phyloP scores from a whole-genome alignment of 1,140 invertebrate genomes.

The silkworm (Bombyx mori) region DNA sequence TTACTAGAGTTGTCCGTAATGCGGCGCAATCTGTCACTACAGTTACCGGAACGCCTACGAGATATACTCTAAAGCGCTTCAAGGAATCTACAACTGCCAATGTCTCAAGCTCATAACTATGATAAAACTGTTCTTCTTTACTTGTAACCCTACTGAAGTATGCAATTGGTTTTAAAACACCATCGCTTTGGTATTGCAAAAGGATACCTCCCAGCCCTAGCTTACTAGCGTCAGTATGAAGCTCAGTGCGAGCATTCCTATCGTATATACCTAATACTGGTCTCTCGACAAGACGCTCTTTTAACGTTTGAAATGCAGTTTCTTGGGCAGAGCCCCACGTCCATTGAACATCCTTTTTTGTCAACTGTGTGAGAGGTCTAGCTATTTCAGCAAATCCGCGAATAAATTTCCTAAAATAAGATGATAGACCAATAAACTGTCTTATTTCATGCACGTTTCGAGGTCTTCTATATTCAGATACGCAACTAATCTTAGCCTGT shows the following conservation, averaged over 20 bases:
- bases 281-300: slow-evolving; percentile 7
- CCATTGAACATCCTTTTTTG: slow-evolving; percentile 31
- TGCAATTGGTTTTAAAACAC: slow-evolving; percentile 9
- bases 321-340: slow-evolving; percentile 37
- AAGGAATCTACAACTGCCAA: slow-evolving; percentile 64
- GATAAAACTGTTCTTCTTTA: slow-evolving; percentile 49
- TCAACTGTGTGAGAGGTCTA: slow-evolving; percentile 32
- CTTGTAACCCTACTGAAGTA: slow-evolving; percentile 26
- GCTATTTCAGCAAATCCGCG: slow-evolving; percentile 35
- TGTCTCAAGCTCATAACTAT: slow-evolving; percentile 56
- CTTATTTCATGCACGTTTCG: slow-evolving; percentile 8
- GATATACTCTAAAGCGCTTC: slow-evolving; percentile 55
- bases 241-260: slow-evolving; percentile 26
- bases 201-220: slow-evolving; percentile 30
- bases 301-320: slow-evolving; percentile 16
- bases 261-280: slow-evolving; percentile 38
- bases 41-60: slow-evolving; percentile 57
- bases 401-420: slow-evolving; percentile 41
- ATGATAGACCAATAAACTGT: slow-evolving; percentile 19
- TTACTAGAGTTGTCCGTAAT: slow-evolving; percentile 25
- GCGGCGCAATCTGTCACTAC: slow-evolving; percentile 52
- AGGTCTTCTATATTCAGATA: slow-evolving; percentile 9
- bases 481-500: slow-evolving; percentile 28
- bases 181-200: slow-evolving; percentile 12
- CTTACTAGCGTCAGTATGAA: slow-evolving; percentile 20